phyloP scores from a whole-genome alignment of 2,888 invertebrate genomes.

The Venusia cambrica region DNA sequence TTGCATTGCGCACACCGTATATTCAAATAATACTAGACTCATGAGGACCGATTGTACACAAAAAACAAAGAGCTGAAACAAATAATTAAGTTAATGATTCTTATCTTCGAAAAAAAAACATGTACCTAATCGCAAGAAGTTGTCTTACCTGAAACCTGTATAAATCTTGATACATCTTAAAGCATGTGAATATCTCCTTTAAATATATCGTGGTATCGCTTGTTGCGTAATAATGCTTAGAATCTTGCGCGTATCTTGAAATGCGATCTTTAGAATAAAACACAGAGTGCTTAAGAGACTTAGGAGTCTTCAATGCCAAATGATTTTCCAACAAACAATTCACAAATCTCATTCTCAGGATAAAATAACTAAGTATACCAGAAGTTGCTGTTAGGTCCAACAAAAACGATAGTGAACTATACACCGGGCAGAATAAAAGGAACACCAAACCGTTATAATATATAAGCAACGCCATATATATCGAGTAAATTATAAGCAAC shows the following conservation, averaged over 20 bases:
- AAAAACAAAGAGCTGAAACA: constrained; percentile 46
- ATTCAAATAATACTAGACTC: constrained; percentile 42
- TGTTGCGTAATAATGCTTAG: constrained; percentile 38
- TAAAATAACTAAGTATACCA: constrained; percentile 47
- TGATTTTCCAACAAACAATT: constrained; percentile 53
- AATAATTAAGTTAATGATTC: too few species aligned
- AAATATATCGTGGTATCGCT: constrained; percentile 43
- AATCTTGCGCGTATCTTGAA: constrained; percentile 39
- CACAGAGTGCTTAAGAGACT: constrained; percentile 28
- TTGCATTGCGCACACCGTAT: constrained; percentile 40
- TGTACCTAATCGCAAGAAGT: neutral
- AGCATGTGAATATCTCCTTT: constrained; percentile 41
- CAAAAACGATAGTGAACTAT: constrained; percentile 36
- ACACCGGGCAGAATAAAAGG: constrained; percentile 28
- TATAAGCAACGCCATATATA: constrained; percentile 21
- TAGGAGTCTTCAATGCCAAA: constrained; percentile 29
- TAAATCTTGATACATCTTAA: constrained; percentile 37
- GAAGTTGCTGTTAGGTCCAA: constrained; percentile 45
- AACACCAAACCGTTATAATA: constrained; percentile 15
- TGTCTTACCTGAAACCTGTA: constrained; percentile 44
- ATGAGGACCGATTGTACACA: constrained; percentile 43
- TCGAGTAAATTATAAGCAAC: constrained; percentile 20
- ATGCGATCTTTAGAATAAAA: too few species aligned
- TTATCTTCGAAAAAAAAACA: neutral
- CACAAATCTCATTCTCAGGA: constrained; percentile 43